Base-by-base conservation (phyloP, 1,140 invertebrate genomes). In the Ctenoplectra terminalis region DNA sequence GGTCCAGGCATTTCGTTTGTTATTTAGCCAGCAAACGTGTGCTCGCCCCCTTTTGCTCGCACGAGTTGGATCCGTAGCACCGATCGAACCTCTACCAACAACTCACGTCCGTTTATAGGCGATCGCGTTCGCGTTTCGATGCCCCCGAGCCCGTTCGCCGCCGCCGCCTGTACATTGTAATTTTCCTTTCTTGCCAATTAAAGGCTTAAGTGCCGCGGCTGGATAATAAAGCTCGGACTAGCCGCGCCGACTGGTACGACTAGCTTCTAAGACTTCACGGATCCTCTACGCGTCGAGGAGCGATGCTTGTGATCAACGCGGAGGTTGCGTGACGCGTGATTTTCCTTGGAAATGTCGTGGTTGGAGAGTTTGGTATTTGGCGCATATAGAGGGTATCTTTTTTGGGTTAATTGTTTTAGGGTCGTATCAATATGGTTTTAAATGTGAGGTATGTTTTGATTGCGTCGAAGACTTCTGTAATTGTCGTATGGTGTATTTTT, bases 141-240 rank as follows among this genome's bases (percentile, higher is more conserved):
- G 58, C 40, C 26, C 3, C 40, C 9, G 0, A 46, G 8, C n/a
- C 3, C 13, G 37, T 40, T 26, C 29, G 56, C 56, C 15, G 0
- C 56, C 15, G 0, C 54, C 1, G 17, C 9, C 8, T 8, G 17
- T 50, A 40, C 72, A 74, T 63, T 37, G 50, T 69, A 56, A 71
- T 75, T 46, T 26, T 46, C 52, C 52, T 46, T 69, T 71, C 56
- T 71, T 78, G 50, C 46, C 70, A 81, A 78, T 81, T 72, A 66
- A 81, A 60, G 31, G 46, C 40, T 60, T 20, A 81, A 73, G 37
- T 15, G 56, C 46, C 20, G 60, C 34, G 17, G 34, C n/a, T 67
- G 46, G 75, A 48, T 50, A 72, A 79, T 72, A 52, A 63, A 71
- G 13, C 58, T 61, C 20, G 31, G 17, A 54, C 17, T n/a, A 34